Evolutionary conservation across 1,140 invertebrate genomes (phyloP), one percentile per base, ranked within the genome.

Genomic region (Drosophila leontia): DNA sequence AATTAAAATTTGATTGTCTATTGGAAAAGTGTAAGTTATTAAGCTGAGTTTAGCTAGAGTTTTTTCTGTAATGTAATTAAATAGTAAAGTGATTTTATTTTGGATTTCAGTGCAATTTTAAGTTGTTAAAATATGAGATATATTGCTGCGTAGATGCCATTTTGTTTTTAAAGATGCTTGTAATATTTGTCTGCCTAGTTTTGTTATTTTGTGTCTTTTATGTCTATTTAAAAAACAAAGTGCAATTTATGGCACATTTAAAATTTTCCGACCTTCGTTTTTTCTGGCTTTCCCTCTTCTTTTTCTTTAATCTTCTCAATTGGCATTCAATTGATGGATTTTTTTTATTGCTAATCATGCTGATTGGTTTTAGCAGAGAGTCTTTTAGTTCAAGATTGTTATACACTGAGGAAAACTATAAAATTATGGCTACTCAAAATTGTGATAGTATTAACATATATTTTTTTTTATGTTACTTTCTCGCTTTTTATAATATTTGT

Each of bases 281-380:
- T 57, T 71, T 37, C 34, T 41, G n/a, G n/a, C 23, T 47, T 39
- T 39, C 15, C 37, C 23, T 56, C 7, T 48, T 44, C n/a, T 41
- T 51, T 34, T 13, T 35, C 17, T 34, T 17, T 17, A 68, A 60
- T 78, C 41, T 57, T 41, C 48, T 78, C 47, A 59, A 78, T 79
- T 79, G 76, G 19, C 76, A 67, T 67, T 74, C 77, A 64, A 74
- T 74, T 51, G 39, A 74, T 61, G 42, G 47, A 55, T 44, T 57
- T 78, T 65, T 70, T 65, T 67, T 78, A 53, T 34, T 58, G 56
- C 76, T 61, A 57, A 79, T 80, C 77, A 80, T 48, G 39, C 50
- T 67, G 41, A 80, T 63, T 39, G 55, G 48, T 55, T 53, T 65
- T 44, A 26, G 32, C 34, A 41, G 39, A 44, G n/a, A 26, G n/a